Percentiles rank a stretch among this genome's conserved stretches.
These are phyloP conservation scores for Iselma pallidipennis DNA, from an alignment of 2,888 invertebrate genomes.

Conservation along the genomic window DNA sequence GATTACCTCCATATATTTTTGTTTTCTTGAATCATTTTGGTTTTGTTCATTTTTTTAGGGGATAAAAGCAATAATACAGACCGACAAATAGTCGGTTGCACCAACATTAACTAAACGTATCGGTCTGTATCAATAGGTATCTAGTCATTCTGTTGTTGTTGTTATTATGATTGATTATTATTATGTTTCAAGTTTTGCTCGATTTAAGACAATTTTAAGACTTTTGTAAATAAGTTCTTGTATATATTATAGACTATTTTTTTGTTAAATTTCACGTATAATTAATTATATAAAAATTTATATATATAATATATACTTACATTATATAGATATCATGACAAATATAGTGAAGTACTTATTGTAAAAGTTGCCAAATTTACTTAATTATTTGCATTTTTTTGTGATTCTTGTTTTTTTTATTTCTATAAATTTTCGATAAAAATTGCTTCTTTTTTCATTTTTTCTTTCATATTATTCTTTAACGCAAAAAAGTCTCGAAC, in stretches of 20 bases:
- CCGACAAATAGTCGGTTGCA: not conserved
- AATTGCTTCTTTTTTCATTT: not conserved
- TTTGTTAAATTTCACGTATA: not conserved
- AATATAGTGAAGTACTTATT: conserved; percentile 13
- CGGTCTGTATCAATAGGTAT: not conserved
- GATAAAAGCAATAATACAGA: not conserved
- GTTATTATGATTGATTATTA: not conserved
- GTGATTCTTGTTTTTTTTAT: conserved; percentile 3
- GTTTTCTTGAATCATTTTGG: not conserved
- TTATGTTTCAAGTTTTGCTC: not conserved
- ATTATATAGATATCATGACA: conserved; percentile 1
- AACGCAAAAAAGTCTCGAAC: not conserved
- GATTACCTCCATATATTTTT: not conserved
- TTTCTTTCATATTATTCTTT: not conserved
- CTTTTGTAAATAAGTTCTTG: conserved; percentile 3
- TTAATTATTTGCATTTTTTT: conserved; percentile 5
- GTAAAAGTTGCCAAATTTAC: conserved; percentile 13
- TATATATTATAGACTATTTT: not conserved
- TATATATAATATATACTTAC: conserved; percentile 21
- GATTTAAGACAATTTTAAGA: not conserved
- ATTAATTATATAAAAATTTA: conserved; percentile 10
- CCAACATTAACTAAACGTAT: not conserved
- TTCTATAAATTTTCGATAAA: not conserved
- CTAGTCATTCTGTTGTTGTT: not conserved
- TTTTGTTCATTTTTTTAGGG: not conserved